A percentile compares a stretch with the other conserved stretches of the same genome.
These are phyloP conservation scores for Hoplostethus atlanticus DNA, from an alignment of 2,797 vertebrate species.

Conservation along the genomic window DNA sequence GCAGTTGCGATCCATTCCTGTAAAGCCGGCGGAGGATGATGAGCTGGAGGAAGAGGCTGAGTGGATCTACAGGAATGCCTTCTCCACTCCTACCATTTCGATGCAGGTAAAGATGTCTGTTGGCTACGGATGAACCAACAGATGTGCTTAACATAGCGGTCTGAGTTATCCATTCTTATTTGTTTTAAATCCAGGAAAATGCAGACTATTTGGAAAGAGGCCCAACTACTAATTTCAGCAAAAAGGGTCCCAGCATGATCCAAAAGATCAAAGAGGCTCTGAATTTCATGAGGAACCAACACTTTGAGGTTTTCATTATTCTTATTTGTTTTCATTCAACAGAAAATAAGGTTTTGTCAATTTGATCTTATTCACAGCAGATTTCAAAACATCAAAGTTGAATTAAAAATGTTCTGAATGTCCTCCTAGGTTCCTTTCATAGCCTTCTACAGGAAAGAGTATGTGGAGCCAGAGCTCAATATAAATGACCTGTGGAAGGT, in stretches of 20 bases:
- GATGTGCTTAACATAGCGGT: neutral
- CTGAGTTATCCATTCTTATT: neutral
- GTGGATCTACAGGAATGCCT: conserved; percentile 93
- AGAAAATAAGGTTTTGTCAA: too few species aligned
- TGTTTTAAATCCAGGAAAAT: conserved; percentile 81
- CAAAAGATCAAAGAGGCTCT: conserved; percentile 93
- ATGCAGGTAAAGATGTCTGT: conserved; percentile 84
- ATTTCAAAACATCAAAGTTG: neutral
- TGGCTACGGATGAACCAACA: neutral
- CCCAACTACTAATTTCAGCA: conserved; percentile 87
- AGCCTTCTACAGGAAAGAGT: conserved; percentile 94
- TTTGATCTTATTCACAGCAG: neutral
- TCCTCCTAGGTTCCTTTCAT: conserved; percentile 90
- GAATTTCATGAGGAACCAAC: conserved; percentile 94
- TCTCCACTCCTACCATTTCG: conserved; percentile 91
- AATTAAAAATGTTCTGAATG: neutral
- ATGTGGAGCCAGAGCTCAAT: conserved; percentile 91
- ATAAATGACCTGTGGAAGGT: conserved; percentile 93
- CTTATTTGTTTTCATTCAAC: neutral
- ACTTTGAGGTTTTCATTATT: conserved; percentile 87
- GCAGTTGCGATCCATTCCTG: conserved; percentile 88
- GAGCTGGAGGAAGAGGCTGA: conserved; percentile 93
- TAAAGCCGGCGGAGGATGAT: conserved; percentile 91
- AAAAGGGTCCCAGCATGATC: conserved; percentile 92
- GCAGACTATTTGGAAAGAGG: conserved; percentile 90